Percentiles rank a stretch among this genome's conserved stretches.
Evolutionary conservation across 37 sponge, comb jelly and placozoan genomes (phyloP).

Genomic region (Hexactinellida sp.): DNA sequence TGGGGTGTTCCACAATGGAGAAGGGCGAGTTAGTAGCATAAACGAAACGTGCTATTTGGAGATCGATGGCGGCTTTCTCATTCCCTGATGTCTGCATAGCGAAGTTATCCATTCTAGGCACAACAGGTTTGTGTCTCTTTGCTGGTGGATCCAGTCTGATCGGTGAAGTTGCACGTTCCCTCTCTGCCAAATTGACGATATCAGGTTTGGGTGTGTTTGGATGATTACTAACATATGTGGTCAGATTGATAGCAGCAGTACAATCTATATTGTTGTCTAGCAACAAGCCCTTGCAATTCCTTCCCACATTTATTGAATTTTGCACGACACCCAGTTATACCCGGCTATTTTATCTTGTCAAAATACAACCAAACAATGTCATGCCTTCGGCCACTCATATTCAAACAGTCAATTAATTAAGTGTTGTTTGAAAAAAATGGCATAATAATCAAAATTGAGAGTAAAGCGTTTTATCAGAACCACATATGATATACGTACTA

Average conservation of each 20-base stretch:
- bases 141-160: conserved; percentile 16
- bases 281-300: conserved; percentile 2
- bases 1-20: conserved; percentile 3
- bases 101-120: conserved; percentile 13
- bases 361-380: neutral
- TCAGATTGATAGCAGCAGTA: conserved; percentile 13
- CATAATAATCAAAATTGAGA: conserved; percentile 3
- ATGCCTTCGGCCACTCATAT: conserved; percentile 8
- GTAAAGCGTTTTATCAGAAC: neutral
- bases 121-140: conserved; percentile 12
- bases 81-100: neutral
- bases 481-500: neutral
- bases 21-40: neutral
- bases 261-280: conserved; percentile 9
- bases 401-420: conserved; percentile 3
- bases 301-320: neutral
- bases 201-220: conserved; percentile 10
- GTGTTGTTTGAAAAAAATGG: neutral
- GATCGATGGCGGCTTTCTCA: neutral
- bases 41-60: neutral
- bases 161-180: conserved; percentile 11
- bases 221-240: neutral
- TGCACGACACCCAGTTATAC: conserved; percentile 9
- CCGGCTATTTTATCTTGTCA: neutral
- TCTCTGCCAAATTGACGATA: conserved; percentile 15